These are phyloP conservation scores for Enteromius viviparus DNA, from an alignment of 2,797 vertebrate genomes.

Conservation along the genomic window DNA sequence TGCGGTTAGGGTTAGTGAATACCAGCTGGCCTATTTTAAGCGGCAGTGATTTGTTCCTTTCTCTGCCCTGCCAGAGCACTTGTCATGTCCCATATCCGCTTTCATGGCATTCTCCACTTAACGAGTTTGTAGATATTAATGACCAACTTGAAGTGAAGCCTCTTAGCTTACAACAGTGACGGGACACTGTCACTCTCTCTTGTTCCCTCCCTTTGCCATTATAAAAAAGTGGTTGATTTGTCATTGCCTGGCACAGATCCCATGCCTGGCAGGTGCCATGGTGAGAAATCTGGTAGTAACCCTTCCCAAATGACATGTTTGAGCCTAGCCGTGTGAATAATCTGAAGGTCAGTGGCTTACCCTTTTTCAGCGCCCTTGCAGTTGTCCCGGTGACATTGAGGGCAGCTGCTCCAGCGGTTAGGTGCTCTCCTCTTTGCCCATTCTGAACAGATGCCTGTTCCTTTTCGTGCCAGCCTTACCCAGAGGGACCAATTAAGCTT, in stretches of 20 bases:
- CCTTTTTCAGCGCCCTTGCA: conserved; percentile 42
- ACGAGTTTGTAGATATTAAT: conserved; percentile 69
- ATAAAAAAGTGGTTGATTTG: conserved; percentile 6
- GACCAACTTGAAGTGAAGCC: conserved; percentile 51
- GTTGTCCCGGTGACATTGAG: conserved; percentile 55
- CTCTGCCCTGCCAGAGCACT: conserved; percentile 46
- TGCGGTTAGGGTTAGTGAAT: conserved; percentile 49
- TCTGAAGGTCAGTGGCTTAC: conserved; percentile 29
- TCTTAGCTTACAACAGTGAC: conserved; percentile 57
- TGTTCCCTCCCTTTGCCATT: background rate
- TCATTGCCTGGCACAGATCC: conserved; percentile 30
- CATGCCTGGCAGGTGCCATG: background rate
- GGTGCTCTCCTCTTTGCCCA: conserved; percentile 60
- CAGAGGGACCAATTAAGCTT: conserved; percentile 78
- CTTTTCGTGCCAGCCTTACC: conserved; percentile 65
- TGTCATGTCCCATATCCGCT: conserved; percentile 56
- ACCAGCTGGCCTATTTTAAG: conserved; percentile 61
- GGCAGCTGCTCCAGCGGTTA: conserved; percentile 67
- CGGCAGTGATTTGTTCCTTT: conserved; percentile 51
- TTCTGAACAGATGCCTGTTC: conserved; percentile 72
- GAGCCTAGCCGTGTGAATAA: background rate
- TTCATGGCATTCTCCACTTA: conserved; percentile 67
- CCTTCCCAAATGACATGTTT: conserved; percentile 19
- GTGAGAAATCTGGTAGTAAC: conserved; percentile 30
- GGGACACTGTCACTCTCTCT: conserved; percentile 42